These are phyloP conservation scores for Hydroisotoma schaefferi DNA, from an alignment of 2,888 invertebrate species.

Conservation along the genomic window DNA sequence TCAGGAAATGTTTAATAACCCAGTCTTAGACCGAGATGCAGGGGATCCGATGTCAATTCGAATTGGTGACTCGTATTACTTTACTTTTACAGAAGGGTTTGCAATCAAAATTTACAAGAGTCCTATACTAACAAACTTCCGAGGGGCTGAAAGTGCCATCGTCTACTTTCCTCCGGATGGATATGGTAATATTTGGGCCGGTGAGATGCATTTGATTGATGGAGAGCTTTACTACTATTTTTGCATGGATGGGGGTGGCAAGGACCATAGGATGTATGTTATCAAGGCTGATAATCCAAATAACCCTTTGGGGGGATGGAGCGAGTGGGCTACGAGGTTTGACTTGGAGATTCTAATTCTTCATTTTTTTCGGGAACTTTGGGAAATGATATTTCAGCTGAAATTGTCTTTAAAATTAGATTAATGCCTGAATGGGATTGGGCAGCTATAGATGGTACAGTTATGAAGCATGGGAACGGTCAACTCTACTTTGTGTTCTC, in stretches of 20 bases:
- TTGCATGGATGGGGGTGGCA: slow-evolving; percentile 10
- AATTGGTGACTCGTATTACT: slow-evolving; percentile 24
- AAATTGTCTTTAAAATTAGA: background rate
- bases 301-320: slow-evolving; percentile 26
- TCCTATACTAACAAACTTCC: slow-evolving; percentile 15
- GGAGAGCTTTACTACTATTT: slow-evolving; percentile 30
- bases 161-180: slow-evolving; percentile 6
- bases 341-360: background rate
- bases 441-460: background rate
- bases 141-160: slow-evolving; percentile 9
- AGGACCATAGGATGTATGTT: slow-evolving; percentile 21
- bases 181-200: slow-evolving; percentile 15
- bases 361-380: no score
- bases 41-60: slow-evolving; percentile 28
- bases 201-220: slow-evolving; percentile 20
- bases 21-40: slow-evolving; percentile 34
- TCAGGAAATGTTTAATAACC: slow-evolving; percentile 22
- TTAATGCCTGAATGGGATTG: background rate
- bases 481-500: background rate
- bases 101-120: slow-evolving; percentile 29
- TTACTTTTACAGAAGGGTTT: slow-evolving; percentile 26
- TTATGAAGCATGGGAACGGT: slow-evolving; percentile 4
- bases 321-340: slow-evolving; percentile 11
- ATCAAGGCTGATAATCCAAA: slow-evolving; percentile 23
- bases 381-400: no score